Conservation (phyloP, 1,140 invertebrate genomes). For the Megalopta genalis region DNA sequence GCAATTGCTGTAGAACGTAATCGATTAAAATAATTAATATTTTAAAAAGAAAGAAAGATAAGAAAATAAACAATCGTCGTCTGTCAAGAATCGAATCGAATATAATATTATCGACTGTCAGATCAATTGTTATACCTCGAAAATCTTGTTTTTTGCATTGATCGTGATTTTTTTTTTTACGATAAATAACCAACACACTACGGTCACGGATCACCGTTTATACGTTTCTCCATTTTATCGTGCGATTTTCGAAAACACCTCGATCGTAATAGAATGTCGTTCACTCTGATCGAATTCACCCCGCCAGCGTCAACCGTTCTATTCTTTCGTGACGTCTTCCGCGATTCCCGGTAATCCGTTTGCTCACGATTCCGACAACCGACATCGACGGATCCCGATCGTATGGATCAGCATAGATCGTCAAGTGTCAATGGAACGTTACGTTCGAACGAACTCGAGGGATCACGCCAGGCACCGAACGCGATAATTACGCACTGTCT, state of each 20-base stretch:
- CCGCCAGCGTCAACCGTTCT: not conserved
- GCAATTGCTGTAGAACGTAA: not conserved
- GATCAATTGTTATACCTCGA: no score
- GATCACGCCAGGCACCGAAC: not conserved
- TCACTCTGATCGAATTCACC: not conserved
- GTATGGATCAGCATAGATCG: not conserved
- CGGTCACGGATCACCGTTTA: not conserved
- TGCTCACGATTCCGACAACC: not conserved
- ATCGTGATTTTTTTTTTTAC: no score
- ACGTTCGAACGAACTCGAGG: not conserved
- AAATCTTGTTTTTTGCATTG: no score
- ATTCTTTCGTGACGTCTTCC: not conserved
- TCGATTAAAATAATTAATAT: not conserved
- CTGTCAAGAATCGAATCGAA: not conserved
- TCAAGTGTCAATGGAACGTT: not conserved
- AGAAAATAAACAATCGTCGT: not conserved
- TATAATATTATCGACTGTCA: no score
- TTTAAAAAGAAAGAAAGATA: not conserved
- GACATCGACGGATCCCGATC: not conserved
- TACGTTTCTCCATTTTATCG: not conserved
- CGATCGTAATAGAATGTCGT: not conserved
- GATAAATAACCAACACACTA: not conserved
- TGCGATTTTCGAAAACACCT: not conserved
- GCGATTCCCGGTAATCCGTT: not conserved
- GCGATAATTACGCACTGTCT: constrained; percentile 35